Evolutionary conservation across 1,140 invertebrate genomes (phyloP).

Genomic region (Pachypeltis micranthus): DNA sequence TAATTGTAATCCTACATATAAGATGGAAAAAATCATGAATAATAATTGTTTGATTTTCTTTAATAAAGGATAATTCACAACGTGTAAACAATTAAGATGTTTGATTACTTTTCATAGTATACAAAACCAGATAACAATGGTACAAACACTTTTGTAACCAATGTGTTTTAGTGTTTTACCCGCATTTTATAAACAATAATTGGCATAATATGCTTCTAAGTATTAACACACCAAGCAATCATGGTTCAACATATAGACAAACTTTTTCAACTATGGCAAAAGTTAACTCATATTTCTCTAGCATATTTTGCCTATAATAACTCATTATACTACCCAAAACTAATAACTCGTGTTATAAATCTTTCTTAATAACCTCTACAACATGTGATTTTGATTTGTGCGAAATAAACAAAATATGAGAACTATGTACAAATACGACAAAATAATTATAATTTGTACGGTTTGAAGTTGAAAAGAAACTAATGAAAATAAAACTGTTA

Average conservation of each 20-base stretch:
- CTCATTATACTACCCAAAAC: slow-evolving; percentile 19
- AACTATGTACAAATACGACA: neutral
- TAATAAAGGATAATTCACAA: neutral
- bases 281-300: neutral
- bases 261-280: slow-evolving; percentile 12
- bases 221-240: slow-evolving; percentile 13
- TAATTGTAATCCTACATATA: neutral
- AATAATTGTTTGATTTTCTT: neutral
- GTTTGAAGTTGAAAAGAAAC: no score
- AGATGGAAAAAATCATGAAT: neutral
- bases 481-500: no score
- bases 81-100: slow-evolving; percentile 4
- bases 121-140: slow-evolving; percentile 11
- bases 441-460: no score
- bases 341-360: slow-evolving; percentile 24
- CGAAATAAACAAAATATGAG: slow-evolving; percentile 22
- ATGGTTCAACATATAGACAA: slow-evolving; percentile 14
- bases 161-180: slow-evolving; percentile 11
- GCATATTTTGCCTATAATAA: slow-evolving; percentile 15
- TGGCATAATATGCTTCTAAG: slow-evolving; percentile 9
- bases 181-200: slow-evolving; percentile 13
- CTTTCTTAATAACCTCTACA: slow-evolving; percentile 18
- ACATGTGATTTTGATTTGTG: slow-evolving; percentile 24
- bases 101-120: neutral
- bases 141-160: slow-evolving; percentile 12